Base-by-base conservation (phyloP, 2,113 vertebrate genomes). In the Porphyrio hochstetteri region DNA sequence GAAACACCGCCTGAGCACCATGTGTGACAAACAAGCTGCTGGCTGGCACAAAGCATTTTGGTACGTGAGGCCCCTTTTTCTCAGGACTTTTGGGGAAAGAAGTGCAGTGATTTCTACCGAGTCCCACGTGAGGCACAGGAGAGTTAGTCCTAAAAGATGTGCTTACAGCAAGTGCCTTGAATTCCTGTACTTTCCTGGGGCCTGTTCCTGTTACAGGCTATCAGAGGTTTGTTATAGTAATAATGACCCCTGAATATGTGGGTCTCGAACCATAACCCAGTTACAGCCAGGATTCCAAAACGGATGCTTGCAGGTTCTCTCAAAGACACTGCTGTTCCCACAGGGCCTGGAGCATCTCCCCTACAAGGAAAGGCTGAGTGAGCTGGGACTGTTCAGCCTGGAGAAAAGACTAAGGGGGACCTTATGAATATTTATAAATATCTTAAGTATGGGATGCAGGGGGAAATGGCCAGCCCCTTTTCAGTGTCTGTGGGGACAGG, bases 121-220 rank as follows among this genome's bases (percentile, higher is more conserved):
- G 0, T 38, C 36, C 44, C 7, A 0, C 42, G 18, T 1, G 9
- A 88, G 46, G 46, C 68, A 28, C 3, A n/a, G 16, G 65, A 27
- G 53, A 92, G 27, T 46, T 35, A 80, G 64, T 70, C 46, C 82
- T 64, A 8, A 11, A 15, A 60, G 48, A 71, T 3, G 15, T 13
- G 28, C 76, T 48, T 42, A 42, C 5, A 76, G 70, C 57, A 71
- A 70, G 52, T 9, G 84, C 64, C 27, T 31, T 57, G 46, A 91
- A 95, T 80, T 86, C 56, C 63, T 50, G 69, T 71, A 11, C 80
- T 77, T 90, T 85, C 71, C 60, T 29, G 21, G 40, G 70, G 18
- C 75, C 70, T 81, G 1, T 23, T 78, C 56, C 69, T 55, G 25
- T 44, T 76, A 87, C n/a, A n/a, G n/a, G 63, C 3, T 65, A 65